Percentiles rank a stretch among this genome's conserved stretches.
Conservation (phyloP, 2,797 vertebrate genomes). For the Falco berigora region DNA sequence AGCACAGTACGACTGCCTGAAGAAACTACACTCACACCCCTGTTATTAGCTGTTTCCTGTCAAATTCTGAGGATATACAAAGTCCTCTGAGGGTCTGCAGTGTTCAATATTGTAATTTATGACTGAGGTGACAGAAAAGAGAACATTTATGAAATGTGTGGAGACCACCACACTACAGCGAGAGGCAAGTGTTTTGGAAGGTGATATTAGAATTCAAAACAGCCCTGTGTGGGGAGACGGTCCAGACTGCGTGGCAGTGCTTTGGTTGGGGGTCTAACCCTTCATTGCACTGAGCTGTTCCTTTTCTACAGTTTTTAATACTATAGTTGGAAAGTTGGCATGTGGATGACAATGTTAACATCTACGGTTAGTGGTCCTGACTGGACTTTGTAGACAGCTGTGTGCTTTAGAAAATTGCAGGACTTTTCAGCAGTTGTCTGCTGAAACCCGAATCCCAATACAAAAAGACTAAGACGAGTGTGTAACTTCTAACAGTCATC, state of each 20-base stretch:
- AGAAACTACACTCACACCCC: background rate
- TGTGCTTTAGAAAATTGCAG: background rate
- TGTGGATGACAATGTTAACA: background rate
- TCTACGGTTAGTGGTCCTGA: background rate
- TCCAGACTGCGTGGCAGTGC: background rate
- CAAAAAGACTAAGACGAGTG: background rate
- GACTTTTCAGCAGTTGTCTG: background rate
- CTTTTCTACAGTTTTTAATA: background rate
- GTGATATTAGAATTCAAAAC: background rate
- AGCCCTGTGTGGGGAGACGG: background rate
- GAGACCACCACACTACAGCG: background rate
- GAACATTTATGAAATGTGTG: background rate
- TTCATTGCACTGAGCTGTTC: background rate
- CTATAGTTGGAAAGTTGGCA: background rate
- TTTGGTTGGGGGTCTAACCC: fast-evolving
- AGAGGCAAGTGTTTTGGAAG: background rate
- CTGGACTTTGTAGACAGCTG: background rate
- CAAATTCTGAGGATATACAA: background rate
- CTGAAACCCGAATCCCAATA: background rate
- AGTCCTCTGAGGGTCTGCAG: background rate
- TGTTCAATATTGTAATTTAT: background rate
- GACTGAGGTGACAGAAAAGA: background rate
- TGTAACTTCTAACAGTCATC: background rate
- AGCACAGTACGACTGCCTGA: background rate
- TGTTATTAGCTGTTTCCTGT: background rate